Evolutionary conservation across 2,797 vertebrate genomes (phyloP), one percentile per base, ranked within the genome.

Genomic region (Myotis vivesi): DNA sequence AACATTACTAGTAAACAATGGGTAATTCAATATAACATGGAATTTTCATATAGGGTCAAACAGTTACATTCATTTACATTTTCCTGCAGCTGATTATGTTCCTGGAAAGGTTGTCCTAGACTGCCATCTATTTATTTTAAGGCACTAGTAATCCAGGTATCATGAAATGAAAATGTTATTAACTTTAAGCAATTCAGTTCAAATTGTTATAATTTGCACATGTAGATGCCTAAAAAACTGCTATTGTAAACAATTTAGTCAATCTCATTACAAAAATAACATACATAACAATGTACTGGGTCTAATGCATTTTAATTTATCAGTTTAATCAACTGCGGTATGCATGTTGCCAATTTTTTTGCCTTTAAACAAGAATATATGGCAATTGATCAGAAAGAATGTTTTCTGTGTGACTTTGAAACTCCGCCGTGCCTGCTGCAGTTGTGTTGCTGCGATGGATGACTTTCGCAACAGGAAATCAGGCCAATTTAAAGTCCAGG

Each of bases 401-500:
- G 95, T 89, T 98, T 98, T 96, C 87, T 96, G 88, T 91, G 95
- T 98, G 98, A 98, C 98, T 98, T 98, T 99, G 98, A 98, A 98
- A 98, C 97, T 97, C 95, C 49, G 15, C 85, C 46, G 68, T 97
- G 98, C 98, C 96, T 98, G 88, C 94, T 97, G 97, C 97, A 98
- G 95, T 98, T 98, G 97, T 98, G 97, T 98, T 98, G 96, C 95
- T 94, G 89, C 97, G 96, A 77, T 94, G 98, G 98, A 98, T 98
- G 98, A 98, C 98, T 98, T 99, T 99, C 98, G 98, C 98, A 98
- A 98, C 98, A 98, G 98, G 98, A 98, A 98, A 95, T 53, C 97
- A 98, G 98, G 97, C 98, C 98, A 98, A 98, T 99, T 98, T 98
- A 98, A 98, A 99, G 98, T 98, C 98, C 98, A 98, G 98, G 98